Conservation (phyloP, 2,113 vertebrate species). For the Chunga burmeisteri region DNA sequence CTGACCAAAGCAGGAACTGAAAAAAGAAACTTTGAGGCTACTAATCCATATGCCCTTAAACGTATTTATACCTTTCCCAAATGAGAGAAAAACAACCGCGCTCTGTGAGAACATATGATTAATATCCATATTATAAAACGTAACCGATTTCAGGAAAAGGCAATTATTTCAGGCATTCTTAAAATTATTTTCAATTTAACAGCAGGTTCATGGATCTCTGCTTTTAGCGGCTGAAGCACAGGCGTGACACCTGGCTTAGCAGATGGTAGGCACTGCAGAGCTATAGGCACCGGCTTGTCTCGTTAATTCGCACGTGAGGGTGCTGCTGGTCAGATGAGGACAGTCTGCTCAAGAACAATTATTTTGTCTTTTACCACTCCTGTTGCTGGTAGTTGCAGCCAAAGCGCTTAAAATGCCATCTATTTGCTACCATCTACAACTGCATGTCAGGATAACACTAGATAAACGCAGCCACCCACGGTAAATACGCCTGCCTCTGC, state of each 20-base stretch:
- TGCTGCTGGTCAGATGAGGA: not conserved
- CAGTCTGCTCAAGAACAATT: constrained; percentile 8
- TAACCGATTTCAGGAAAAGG: not conserved
- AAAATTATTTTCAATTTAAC: not conserved
- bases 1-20: not conserved
- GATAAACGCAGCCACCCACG: not conserved
- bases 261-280: not conserved
- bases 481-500: not conserved
- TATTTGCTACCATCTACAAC: not conserved
- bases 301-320: not conserved
- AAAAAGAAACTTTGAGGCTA: not conserved
- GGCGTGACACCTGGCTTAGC: not conserved
- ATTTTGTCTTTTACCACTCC: not conserved
- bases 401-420: not conserved
- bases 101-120: not conserved
- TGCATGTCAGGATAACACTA: not conserved
- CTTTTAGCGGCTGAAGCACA: not conserved
- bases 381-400: not conserved
- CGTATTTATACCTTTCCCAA: not conserved
- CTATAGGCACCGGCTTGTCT: not conserved
- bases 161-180: not conserved
- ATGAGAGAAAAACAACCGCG: not conserved
- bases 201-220: not conserved
- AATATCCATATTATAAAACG: not conserved
- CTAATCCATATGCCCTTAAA: not conserved